Evolutionary conservation across 2,888 invertebrate species (phyloP).

Genomic region (Epinotia demarniana): DNA sequence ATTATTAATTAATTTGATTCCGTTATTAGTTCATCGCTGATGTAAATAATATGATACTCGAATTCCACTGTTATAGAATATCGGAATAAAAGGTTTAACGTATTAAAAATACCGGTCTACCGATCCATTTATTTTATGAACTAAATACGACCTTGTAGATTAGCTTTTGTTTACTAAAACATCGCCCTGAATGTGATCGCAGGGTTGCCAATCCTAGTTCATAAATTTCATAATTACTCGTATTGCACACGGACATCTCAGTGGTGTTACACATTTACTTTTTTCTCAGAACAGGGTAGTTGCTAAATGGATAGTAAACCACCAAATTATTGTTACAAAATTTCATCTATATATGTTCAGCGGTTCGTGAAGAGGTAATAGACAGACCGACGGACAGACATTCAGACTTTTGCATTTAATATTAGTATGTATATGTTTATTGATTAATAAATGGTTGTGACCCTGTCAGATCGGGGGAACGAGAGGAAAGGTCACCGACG

Average conservation of each 20-base stretch:
- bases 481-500: slow-evolving; percentile 10
- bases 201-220: neutral
- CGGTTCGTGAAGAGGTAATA: no score
- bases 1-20: no score
- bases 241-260: neutral
- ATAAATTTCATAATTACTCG: no score
- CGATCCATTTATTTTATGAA: slow-evolving; percentile 18
- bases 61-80: neutral
- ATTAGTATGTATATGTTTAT: neutral
- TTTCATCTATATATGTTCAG: no score
- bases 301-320: no score
- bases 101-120: neutral
- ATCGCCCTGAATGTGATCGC: neutral
- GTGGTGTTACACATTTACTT: no score
- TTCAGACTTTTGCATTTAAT: no score
- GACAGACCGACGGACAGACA: no score
- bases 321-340: no score
- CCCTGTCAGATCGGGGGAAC: slow-evolving; percentile 1
- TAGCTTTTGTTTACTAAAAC: neutral
- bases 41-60: no score
- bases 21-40: no score
- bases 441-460: neutral
- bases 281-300: no score
- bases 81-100: neutral
- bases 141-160: slow-evolving; percentile 5